These are phyloP conservation scores for Chionoecetes opilio DNA, from an alignment of 1,140 invertebrate species.

Conservation along the genomic window DNA sequence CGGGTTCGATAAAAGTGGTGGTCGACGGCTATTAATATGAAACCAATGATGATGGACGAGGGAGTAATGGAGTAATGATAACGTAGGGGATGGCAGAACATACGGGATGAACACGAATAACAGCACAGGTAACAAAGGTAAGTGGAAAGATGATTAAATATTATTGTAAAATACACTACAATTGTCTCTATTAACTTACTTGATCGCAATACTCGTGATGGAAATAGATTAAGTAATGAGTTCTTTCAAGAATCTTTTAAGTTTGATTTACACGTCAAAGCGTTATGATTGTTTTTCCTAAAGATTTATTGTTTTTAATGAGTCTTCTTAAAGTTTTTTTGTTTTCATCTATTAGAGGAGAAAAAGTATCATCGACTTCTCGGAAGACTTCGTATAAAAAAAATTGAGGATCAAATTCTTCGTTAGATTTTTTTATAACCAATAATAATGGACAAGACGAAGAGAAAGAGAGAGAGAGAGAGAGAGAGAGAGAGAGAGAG, in stretches of 20 bases:
- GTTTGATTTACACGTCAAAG: not conserved
- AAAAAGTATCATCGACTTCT: not conserved
- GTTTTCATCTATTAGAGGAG: not conserved
- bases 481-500: slow-evolving; percentile 9
- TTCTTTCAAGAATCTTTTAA: not conserved
- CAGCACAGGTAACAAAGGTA: not conserved
- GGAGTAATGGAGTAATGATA: not conserved
- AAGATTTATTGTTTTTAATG: not conserved
- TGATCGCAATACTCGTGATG: not conserved
- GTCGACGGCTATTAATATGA: not conserved
- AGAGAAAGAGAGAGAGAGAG: not conserved
- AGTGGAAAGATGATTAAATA: not conserved
- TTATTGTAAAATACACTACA: not conserved
- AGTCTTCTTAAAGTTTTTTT: too few relatives aligned
- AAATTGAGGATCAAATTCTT: not conserved
- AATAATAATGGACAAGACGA: not conserved
- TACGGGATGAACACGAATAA: not conserved
- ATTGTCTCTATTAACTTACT: not conserved
- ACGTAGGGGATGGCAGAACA: not conserved
- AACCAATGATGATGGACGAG: not conserved
- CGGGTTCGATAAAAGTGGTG: not conserved
- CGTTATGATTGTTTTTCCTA: not conserved
- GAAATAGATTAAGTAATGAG: not conserved
- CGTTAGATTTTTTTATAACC: not conserved
- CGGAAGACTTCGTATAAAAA: not conserved